Conservation (phyloP, 2,888 invertebrate genomes). For the Melieria crassipennis region DNA sequence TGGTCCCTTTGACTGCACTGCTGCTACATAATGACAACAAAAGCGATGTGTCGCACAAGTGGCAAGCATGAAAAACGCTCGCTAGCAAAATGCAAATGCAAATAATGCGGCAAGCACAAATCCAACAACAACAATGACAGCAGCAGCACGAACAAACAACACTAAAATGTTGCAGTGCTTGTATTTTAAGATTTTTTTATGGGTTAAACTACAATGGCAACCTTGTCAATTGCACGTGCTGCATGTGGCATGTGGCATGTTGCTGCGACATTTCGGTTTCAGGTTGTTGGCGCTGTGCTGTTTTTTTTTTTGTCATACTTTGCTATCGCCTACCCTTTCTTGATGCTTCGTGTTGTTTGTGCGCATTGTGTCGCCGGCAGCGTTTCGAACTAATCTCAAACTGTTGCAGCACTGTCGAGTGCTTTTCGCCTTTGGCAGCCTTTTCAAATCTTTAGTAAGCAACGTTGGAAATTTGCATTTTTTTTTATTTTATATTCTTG, state of each 20-base stretch:
- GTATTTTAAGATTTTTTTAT: slow-evolving; percentile 12
- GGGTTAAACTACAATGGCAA: slow-evolving; percentile 17
- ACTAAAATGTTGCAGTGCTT: slow-evolving; percentile 21
- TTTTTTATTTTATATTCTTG: too few species aligned
- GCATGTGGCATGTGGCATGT: background rate
- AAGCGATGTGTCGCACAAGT: background rate
- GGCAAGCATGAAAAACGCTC: background rate
- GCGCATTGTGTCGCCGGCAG: background rate
- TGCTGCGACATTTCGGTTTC: slow-evolving; percentile 10
- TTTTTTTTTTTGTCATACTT: too few species aligned
- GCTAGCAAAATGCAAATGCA: slow-evolving; percentile 4
- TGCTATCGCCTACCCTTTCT: background rate
- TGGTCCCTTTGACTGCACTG: too few species aligned
- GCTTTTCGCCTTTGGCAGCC: too few species aligned
- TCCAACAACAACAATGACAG: too few species aligned
- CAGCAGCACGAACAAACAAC: background rate
- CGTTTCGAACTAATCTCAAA: background rate
- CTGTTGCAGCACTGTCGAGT: too few species aligned
- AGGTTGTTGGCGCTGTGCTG: too few species aligned
- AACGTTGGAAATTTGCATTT: too few species aligned
- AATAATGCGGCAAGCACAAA: background rate
- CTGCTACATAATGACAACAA: too few species aligned
- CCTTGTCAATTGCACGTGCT: slow-evolving; percentile 18
- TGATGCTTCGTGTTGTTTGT: background rate
- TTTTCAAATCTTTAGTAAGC: too few species aligned